Conservation (phyloP, 2,888 invertebrate genomes). For the Noctua fimbriata region DNA sequence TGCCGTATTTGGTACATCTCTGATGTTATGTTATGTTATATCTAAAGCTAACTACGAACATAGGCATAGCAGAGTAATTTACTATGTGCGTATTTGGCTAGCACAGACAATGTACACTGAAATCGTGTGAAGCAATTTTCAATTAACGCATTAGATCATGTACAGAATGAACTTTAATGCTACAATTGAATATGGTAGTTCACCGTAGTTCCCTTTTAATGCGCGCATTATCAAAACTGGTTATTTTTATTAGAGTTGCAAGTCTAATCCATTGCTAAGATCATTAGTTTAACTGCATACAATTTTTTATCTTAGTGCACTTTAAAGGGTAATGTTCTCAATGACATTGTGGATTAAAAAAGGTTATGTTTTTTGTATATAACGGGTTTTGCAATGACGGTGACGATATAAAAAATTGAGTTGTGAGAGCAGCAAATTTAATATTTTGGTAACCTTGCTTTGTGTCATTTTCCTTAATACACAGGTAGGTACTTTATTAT, state of each 20-base stretch:
- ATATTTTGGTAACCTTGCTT: slow-evolving; percentile 14
- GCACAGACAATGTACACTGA: neutral
- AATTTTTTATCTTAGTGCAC: slow-evolving; percentile 35
- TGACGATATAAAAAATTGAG: slow-evolving; percentile 1
- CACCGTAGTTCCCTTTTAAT: neutral
- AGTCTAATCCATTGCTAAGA: slow-evolving; percentile 15
- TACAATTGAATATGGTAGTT: slow-evolving; percentile 5
- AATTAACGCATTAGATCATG: neutral
- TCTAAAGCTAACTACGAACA: neutral
- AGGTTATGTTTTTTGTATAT: slow-evolving; percentile 1
- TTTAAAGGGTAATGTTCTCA: slow-evolving; percentile 25
- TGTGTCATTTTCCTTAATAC: neutral
- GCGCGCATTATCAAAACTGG: neutral
- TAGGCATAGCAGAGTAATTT: neutral
- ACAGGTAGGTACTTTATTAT: neutral
- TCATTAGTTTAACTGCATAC: slow-evolving; percentile 25
- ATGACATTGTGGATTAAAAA: slow-evolving; percentile 20
- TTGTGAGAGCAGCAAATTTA: slow-evolving; percentile 5
- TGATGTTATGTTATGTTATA: too few relatives aligned
- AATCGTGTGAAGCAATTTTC: slow-evolving; percentile 9
- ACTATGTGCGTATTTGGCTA: neutral
- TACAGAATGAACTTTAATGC: neutral
- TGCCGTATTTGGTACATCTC: too few relatives aligned
- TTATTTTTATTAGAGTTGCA: slow-evolving; percentile 26
- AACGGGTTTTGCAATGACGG: slow-evolving; percentile 1